Evolutionary conservation across 2,888 invertebrate genomes (phyloP).

Genomic region (Incurvaria masculella): DNA sequence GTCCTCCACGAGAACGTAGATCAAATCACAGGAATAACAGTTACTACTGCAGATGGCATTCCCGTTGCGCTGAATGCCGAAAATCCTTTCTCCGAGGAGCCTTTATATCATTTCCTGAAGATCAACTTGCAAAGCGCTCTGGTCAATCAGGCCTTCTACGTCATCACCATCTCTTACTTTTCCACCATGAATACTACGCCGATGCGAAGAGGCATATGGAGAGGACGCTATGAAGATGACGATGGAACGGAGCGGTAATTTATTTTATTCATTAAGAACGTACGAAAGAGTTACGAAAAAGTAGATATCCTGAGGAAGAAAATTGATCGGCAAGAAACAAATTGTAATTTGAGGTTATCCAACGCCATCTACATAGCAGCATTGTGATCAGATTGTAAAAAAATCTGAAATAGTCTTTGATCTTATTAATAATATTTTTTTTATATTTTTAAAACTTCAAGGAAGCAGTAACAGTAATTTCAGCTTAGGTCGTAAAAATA

Average conservation of each 20-base stretch:
- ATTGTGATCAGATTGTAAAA: no score
- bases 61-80: slow-evolving; percentile 18
- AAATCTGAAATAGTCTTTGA: no score
- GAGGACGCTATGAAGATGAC: slow-evolving; percentile 37
- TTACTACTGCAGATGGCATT: slow-evolving; percentile 18
- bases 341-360: no score
- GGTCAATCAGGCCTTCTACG: slow-evolving; percentile 28
- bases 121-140: slow-evolving; percentile 31
- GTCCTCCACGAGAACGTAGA: slow-evolving; percentile 50
- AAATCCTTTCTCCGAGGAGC: slow-evolving; percentile 23
- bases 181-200: slow-evolving; percentile 52
- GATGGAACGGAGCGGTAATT: slow-evolving; percentile 33
- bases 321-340: no score
- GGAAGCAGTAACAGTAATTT: no score
- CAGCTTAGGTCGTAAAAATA: no score
- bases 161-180: slow-evolving; percentile 40
- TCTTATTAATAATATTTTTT: no score
- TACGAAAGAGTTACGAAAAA: no score
- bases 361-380: no score
- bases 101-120: slow-evolving; percentile 42
- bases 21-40: slow-evolving; percentile 23
- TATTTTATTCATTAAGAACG: no score
- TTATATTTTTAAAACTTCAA: no score
- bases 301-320: no score
- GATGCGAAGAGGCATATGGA: slow-evolving; percentile 47